phyloP scores from a whole-genome alignment of 2,797 vertebrate genomes.

The Lithobates sylvaticus region DNA sequence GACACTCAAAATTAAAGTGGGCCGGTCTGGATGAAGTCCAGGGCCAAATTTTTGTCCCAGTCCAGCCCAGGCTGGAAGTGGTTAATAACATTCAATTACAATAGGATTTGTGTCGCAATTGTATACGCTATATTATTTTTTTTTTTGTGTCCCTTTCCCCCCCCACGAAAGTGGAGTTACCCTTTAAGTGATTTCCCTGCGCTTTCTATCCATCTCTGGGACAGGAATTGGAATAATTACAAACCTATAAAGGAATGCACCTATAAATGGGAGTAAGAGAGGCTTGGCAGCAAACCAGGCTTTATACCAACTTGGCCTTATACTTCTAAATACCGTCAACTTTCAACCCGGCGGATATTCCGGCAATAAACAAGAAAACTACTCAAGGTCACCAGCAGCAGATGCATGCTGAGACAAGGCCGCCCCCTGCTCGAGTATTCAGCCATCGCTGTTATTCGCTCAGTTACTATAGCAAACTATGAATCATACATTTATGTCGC shows the following conservation, averaged over 20 bases:
- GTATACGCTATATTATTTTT: too few relatives aligned
- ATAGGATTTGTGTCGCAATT: too few relatives aligned
- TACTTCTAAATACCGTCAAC: background rate
- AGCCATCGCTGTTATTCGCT: background rate
- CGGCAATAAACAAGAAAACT: background rate
- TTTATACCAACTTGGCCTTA: background rate
- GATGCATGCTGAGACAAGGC: background rate
- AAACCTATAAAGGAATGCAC: too few relatives aligned
- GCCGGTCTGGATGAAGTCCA: too few relatives aligned
- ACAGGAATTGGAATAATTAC: background rate
- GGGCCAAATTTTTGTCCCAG: too few relatives aligned
- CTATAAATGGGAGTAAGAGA: background rate
- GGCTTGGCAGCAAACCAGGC: background rate
- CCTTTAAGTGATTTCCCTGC: too few relatives aligned
- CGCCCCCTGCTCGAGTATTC: background rate
- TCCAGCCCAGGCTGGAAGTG: too few relatives aligned
- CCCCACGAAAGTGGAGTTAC: too few relatives aligned
- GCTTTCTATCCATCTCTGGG: background rate
- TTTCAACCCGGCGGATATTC: background rate
- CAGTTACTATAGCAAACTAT: conserved; percentile 1
- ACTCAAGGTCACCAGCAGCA: background rate
- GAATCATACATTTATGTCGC: conserved; percentile 13
- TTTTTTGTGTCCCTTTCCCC: too few relatives aligned
- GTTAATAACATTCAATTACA: too few relatives aligned
- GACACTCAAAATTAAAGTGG: too few relatives aligned